A percentile compares a stretch with the other conserved stretches of the same genome.
These are phyloP conservation scores for Bugula neritina DNA, from an alignment of 2,888 invertebrate species.

Conservation along the genomic window DNA sequence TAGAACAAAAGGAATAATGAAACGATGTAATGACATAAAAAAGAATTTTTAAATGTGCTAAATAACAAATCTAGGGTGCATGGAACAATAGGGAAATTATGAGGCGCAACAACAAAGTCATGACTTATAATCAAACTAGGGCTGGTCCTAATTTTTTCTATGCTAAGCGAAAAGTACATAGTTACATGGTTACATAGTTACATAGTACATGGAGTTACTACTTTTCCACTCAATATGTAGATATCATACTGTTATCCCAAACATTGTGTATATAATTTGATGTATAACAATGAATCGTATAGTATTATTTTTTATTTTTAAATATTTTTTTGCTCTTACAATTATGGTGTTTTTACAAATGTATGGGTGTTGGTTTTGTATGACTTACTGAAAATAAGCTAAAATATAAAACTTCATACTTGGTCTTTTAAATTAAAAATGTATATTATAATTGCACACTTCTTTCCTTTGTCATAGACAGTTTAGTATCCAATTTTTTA, in stretches of 20 bases:
- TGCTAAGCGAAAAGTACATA: background rate
- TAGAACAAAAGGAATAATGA: background rate
- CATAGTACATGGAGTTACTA: conserved; percentile 1
- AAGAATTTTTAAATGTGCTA: background rate
- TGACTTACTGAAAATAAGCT: background rate
- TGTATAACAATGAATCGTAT: too few relatives aligned
- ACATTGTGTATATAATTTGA: background rate
- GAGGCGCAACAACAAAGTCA: background rate
- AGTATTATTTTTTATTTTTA: background rate
- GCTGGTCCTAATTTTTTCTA: background rate
- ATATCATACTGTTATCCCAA: background rate
- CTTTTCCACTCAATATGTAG: background rate
- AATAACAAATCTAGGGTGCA: background rate
- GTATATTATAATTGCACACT: too few relatives aligned
- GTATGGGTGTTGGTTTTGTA: background rate
- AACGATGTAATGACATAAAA: background rate
- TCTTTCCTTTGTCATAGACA: background rate
- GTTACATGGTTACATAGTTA: too few relatives aligned
- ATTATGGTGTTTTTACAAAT: background rate
- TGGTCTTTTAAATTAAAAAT: background rate
- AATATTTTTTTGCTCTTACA: background rate
- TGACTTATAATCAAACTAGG: background rate
- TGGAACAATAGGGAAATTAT: background rate
- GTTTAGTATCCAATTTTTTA: background rate
- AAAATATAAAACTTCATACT: too few relatives aligned